phyloP scores from a whole-genome alignment of 1,140 invertebrate genomes.

The Cydia splendana region DNA sequence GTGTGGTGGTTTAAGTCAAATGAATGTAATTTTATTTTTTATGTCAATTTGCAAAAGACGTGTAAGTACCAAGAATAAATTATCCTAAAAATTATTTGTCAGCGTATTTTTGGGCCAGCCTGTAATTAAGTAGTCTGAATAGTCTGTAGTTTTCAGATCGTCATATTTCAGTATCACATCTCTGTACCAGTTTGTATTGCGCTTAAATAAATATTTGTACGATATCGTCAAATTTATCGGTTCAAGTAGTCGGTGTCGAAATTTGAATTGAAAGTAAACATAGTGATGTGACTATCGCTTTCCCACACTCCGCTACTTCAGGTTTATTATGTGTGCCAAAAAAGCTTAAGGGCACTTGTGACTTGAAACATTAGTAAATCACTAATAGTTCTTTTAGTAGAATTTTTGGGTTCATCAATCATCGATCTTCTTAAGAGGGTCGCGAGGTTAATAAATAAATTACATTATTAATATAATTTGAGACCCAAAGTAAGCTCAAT shows the following conservation, averaged over 20 bases:
- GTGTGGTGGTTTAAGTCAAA: too few relatives aligned
- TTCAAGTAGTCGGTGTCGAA: constrained; percentile 61
- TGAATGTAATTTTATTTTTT: too few relatives aligned
- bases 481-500: too few relatives aligned
- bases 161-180: constrained; percentile 5
- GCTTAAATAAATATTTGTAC: constrained; percentile 25
- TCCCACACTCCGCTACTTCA: constrained; percentile 40
- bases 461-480: too few relatives aligned
- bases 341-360: not conserved
- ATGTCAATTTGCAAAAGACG: too few relatives aligned
- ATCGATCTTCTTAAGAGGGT: not conserved
- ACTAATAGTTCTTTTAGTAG: too few relatives aligned
- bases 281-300: constrained; percentile 29
- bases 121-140: too few relatives aligned
- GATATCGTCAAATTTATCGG: constrained; percentile 38
- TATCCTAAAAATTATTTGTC: too few relatives aligned
- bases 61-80: too few relatives aligned
- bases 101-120: too few relatives aligned
- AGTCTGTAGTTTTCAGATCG: not conserved
- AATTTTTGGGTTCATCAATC: not conserved
- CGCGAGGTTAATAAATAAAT: too few relatives aligned
- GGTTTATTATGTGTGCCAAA: not conserved
- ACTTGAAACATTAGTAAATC: too few relatives aligned
- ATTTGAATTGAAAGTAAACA: constrained; percentile 44
- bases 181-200: constrained; percentile 10